These are phyloP conservation scores for Andricus curvator DNA, from an alignment of 2,888 invertebrate genomes.

Conservation along the genomic window DNA sequence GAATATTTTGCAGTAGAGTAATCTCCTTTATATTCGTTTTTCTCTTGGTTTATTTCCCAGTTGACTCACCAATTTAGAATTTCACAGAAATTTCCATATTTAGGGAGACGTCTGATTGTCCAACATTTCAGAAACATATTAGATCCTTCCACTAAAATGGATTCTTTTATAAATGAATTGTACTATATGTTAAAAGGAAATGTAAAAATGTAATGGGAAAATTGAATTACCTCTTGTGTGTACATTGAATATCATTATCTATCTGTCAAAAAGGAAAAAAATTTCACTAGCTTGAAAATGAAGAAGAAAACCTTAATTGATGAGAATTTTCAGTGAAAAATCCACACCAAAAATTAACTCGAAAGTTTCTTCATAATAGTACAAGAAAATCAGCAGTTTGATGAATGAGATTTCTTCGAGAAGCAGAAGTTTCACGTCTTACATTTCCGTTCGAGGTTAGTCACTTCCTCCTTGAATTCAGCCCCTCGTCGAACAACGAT, in stretches of 20 bases:
- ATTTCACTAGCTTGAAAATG: not conserved
- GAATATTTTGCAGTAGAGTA: not conserved
- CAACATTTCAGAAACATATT: too few relatives aligned
- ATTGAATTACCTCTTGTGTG: too few relatives aligned
- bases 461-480: not conserved
- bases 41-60: not conserved
- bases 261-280: too few relatives aligned
- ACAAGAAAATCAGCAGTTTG: not conserved
- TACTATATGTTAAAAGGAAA: too few relatives aligned
- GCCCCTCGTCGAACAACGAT: not conserved
- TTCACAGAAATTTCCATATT: not conserved
- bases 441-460: not conserved
- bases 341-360: not conserved
- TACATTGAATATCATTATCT: too few relatives aligned
- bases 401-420: not conserved
- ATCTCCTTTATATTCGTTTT: not conserved
- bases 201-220: too few relatives aligned
- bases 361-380: not conserved
- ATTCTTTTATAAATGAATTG: too few relatives aligned
- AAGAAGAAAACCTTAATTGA: not conserved
- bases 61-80: not conserved
- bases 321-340: not conserved
- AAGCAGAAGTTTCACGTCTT: constrained; percentile 3
- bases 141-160: too few relatives aligned
- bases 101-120: too few relatives aligned